Base-by-base conservation (phyloP, 92 coral and sea anemone genomes). In the Zoanthus solanderi region DNA sequence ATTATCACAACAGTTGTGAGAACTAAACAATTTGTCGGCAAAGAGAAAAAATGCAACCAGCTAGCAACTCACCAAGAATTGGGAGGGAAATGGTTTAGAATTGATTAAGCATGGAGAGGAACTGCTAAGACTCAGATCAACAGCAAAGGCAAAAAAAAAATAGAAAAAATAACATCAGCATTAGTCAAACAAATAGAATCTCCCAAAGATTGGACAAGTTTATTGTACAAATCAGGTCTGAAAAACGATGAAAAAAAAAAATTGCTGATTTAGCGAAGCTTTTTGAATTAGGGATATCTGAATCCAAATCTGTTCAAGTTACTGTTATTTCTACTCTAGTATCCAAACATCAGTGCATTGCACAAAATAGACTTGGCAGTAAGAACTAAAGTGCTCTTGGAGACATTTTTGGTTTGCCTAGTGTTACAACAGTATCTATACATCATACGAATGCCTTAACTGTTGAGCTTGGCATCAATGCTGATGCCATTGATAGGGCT, bases 191-290 rank as follows among this genome's bases (percentile, higher is more conserved):
- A 28, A 13, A 48, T 87, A 12, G 67, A 67, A 78, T 54, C 69
- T 56, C 83, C 83, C 54, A 60, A 87, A 48, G 84, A 83, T 11
- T 89, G 79, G 91, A 80, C 69, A 47, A 13, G 42, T 31, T 18
- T 46, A 15, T 67, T 23, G 23, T 23, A 23, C 23, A 23, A 23
- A 23, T 23, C 23, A 23, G 23, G 23, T 23, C 23, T 23, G 23
- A 23, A 23, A 23, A 23, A 23, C 23, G 23, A 23, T 23, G 23
- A 23, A 23, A 23, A 23, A 23, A 23, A 23, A 23, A 23, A 23
- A 23, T 23, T 23, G 23, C 23, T 23, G 23, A 23, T 23, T 23
- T 23, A 23, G 23, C 23, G 23, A 23, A 23, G 23, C 23, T 23
- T 23, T 23, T 23, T 23, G 23, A 23, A 23, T 23, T 23, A 23